A percentile compares a stretch with the other conserved stretches of the same genome.
phyloP scores from a whole-genome alignment of 92 coral and sea anemone species.

The Parazoanthus swiftii region DNA sequence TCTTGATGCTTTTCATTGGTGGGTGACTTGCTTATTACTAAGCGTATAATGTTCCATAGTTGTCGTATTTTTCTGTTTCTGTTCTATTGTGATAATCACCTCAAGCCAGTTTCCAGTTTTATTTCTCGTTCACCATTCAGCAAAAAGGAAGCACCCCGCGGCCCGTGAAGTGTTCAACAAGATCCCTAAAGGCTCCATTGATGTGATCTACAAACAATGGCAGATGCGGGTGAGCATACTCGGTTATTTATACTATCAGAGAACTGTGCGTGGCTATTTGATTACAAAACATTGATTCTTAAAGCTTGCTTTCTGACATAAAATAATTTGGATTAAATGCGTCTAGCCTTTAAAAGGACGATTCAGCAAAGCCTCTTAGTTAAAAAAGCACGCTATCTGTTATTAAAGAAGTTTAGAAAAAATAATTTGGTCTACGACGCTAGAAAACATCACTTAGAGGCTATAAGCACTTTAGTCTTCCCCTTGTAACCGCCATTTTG shows the following conservation, averaged over 20 bases:
- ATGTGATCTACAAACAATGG: constrained; percentile 91
- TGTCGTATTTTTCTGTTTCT: neutral
- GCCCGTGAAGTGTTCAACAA: constrained; percentile 95
- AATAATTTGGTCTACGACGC: neutral
- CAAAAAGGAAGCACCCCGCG: constrained; percentile 91
- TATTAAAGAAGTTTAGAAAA: neutral
- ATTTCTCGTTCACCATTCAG: constrained; percentile 33
- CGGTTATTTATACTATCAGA: no score
- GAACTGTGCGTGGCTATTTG: no score
- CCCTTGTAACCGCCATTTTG: neutral
- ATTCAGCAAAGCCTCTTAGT: neutral
- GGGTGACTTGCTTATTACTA: neutral
- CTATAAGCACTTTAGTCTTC: neutral
- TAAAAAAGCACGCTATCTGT: neutral
- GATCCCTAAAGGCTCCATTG: constrained; percentile 87
- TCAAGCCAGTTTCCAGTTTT: neutral
- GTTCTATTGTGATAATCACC: no score
- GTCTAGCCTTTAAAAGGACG: neutral
- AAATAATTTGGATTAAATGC: neutral
- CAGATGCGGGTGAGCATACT: constrained; percentile 74
- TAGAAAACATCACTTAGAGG: neutral
- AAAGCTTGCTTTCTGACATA: neutral
- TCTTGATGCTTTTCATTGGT: constrained; percentile 61
- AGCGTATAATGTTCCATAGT: neutral
- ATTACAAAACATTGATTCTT: neutral